phyloP scores from a whole-genome alignment of 2,888 invertebrate species.

The Gryllus longicercus region DNA sequence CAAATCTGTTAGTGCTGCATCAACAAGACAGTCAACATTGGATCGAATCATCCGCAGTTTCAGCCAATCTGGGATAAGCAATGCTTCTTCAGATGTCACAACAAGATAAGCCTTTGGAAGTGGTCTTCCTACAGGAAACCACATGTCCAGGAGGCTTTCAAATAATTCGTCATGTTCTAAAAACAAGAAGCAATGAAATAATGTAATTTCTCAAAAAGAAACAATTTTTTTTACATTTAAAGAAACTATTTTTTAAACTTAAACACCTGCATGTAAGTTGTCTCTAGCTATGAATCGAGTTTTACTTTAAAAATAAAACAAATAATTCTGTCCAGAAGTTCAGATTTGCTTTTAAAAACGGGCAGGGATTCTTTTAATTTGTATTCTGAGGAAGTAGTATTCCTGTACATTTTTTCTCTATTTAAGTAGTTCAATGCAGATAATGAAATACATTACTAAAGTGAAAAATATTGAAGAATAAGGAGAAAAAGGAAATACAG shows the following conservation, averaged over 20 bases:
- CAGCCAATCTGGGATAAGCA: slow-evolving; percentile 88
- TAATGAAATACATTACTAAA: background rate
- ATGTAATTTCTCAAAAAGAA: background rate
- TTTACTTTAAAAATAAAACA: too few species aligned
- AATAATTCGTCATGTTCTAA: slow-evolving; percentile 45
- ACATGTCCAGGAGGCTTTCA: slow-evolving; percentile 69
- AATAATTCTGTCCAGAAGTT: too few species aligned
- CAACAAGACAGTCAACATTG: slow-evolving; percentile 73
- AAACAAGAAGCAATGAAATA: background rate
- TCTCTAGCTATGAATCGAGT: too few species aligned
- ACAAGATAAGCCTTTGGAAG: slow-evolving; percentile 75
- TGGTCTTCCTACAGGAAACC: slow-evolving; percentile 73
- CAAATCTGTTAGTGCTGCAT: slow-evolving; percentile 79
- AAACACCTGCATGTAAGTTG: slow-evolving; percentile 39
- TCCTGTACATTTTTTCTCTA: background rate
- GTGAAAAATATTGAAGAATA: background rate
- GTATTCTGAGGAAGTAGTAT: too few species aligned
- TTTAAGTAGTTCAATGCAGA: background rate
- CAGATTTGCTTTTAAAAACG: too few species aligned
- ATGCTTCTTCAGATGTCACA: slow-evolving; percentile 76
- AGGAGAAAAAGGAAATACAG: too few species aligned
- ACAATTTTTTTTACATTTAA: background rate
- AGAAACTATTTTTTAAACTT: slow-evolving; percentile 33
- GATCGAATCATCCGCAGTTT: slow-evolving; percentile 81
- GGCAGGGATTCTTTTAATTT: too few species aligned